Evolutionary conservation across 1,140 invertebrate genomes (phyloP), one percentile per base, ranked within the genome.

Genomic region (Anadara kagoshimensis): DNA sequence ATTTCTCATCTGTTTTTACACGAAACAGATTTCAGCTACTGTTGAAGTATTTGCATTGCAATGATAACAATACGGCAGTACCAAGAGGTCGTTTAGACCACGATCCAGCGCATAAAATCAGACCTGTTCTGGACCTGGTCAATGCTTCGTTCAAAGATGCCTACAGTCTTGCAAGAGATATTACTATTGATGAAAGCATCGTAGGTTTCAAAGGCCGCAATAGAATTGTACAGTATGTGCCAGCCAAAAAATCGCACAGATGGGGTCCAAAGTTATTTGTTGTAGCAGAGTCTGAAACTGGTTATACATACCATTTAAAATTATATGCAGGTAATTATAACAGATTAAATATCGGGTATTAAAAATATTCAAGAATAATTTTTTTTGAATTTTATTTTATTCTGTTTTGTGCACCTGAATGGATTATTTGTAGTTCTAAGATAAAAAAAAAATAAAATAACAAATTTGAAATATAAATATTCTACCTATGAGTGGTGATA

Each of bases 131-230:
- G 0, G 64, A 67, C 18, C 14, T 67, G 16, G 14, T 67, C 5
- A 67, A 67, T 11, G 22, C 36, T 16, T 22, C 51, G n/a, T 67
- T 67, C 18, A 67, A 67, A 44, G 43, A 47, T 12, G 12, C 12
- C 11, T 67, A 41, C 22, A 14, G 41, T 5, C 18, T 26, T 8
- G 64, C 43, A 3, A 20, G 53, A 20, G 53, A 67, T 22, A 14
- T 67, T 12, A 67, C 49, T 5, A 51, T 67, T 3, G 64, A 67
- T 49, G 53, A 67, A 56, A 56, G 24, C n/a, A 67, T 67, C 20
- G 64, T 67, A 0, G 64, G 64, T 4, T 20, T 56, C 51, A 67
- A 67, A 57, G 64, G 51, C n/a, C n/a, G 53, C 20, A 20, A 67
- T 22, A 22, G 41, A 16, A 56, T 56, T 10, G 53, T 67, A n/a